Conservation (phyloP, 2,888 invertebrate genomes). For the Eristalinus sepulchralis region DNA sequence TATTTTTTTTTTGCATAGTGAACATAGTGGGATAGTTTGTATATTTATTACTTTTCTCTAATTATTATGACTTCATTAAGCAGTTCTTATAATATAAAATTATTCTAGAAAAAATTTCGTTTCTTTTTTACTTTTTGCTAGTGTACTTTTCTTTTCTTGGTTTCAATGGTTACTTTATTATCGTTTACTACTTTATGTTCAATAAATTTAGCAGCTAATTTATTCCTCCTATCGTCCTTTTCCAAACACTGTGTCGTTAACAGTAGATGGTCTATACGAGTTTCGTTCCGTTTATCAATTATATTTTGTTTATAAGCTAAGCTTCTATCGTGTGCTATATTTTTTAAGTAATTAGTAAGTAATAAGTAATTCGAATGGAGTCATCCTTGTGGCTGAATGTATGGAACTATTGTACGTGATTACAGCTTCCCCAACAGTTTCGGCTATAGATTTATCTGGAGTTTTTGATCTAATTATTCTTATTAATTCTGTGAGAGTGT, state of each 20-base stretch:
- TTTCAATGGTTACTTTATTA: background rate
- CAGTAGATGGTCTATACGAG: too few species aligned
- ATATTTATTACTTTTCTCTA: too few species aligned
- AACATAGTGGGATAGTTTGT: too few species aligned
- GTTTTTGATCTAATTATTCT: background rate
- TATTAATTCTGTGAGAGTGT: background rate
- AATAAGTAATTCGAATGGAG: background rate
- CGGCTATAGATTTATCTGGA: background rate
- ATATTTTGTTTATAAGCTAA: background rate
- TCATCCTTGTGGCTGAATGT: background rate
- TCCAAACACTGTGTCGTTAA: background rate
- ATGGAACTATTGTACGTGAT: conserved; percentile 7
- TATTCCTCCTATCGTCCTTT: background rate
- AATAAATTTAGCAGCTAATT: background rate
- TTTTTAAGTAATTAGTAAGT: too few species aligned
- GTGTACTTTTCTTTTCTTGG: background rate
- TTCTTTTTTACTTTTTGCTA: background rate
- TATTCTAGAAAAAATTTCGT: background rate
- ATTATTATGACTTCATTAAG: too few species aligned
- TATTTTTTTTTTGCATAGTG: too few species aligned
- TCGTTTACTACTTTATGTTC: background rate
- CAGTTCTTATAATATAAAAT: too few species aligned
- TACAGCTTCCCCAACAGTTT: background rate
- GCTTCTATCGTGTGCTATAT: background rate
- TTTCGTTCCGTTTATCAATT: background rate